Conservation (phyloP, 1,140 invertebrate species). For the Rhyacophila brunnea region DNA sequence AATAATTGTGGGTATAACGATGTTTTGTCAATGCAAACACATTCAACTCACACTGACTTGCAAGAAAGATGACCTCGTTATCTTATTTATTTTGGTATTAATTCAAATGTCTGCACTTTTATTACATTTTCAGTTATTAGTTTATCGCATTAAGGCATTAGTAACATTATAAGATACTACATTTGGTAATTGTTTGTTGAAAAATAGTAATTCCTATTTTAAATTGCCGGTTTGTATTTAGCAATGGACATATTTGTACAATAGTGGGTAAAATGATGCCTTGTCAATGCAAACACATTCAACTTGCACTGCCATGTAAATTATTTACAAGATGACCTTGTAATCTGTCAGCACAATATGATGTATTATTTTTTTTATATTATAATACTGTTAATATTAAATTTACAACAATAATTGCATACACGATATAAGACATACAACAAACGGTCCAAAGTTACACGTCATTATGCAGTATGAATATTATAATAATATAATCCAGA, state of each 20-base stretch:
- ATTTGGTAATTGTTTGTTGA: no score
- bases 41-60: not conserved
- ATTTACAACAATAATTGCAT: slow-evolving; percentile 12
- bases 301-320: not conserved
- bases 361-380: slow-evolving; percentile 13
- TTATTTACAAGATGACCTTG: slow-evolving; percentile 15
- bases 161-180: no score
- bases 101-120: no score
- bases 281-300: slow-evolving; percentile 12
- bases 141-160: no score
- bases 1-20: slow-evolving; percentile 6
- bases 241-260: slow-evolving; percentile 9
- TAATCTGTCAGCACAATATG: slow-evolving; percentile 13
- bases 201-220: no score
- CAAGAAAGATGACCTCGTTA: slow-evolving; percentile 13
- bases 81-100: no score
- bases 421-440: slow-evolving; percentile 2
- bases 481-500: no score
- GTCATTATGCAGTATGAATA: slow-evolving; percentile 9
- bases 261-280: slow-evolving; percentile 10
- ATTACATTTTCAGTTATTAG: no score
- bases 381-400: no score
- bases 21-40: slow-evolving; percentile 13
- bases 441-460: slow-evolving; percentile 5
- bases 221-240: slow-evolving; percentile 1